A percentile compares a stretch with the other conserved stretches of the same genome.
Evolutionary conservation across 2,888 invertebrate genomes (phyloP).

Genomic region (Cheilosia pagana): DNA sequence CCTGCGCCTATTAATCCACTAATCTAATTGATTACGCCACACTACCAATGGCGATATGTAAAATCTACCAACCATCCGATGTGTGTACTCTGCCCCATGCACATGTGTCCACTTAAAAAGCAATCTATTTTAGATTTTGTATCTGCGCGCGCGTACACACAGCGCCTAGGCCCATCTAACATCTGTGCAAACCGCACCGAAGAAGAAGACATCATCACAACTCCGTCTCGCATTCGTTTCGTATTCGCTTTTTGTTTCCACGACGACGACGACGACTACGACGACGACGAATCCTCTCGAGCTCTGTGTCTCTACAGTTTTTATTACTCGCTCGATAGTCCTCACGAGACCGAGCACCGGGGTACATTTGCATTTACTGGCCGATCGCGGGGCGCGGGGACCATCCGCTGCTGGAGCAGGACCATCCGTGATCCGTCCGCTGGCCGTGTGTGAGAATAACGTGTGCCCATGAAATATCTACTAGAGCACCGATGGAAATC

Average conservation of each 20-base stretch:
- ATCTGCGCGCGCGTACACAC: conserved; percentile 52
- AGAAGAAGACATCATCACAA: conserved; percentile 72
- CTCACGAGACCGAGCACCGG: conserved; percentile 51
- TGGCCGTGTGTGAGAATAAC: conserved; percentile 60
- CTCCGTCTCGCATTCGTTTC: conserved; percentile 52
- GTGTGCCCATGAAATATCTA: conserved; percentile 75
- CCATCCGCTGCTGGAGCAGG: conserved; percentile 11
- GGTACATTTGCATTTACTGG: conserved; percentile 65
- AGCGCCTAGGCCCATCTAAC: conserved; percentile 52
- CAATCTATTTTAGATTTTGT: conserved; percentile 71
- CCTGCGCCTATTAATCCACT: conserved; percentile 70
- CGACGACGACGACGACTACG: neutral
- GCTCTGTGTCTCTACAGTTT: neutral
- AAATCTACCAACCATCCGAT: conserved; percentile 60
- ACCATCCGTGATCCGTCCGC: conserved; percentile 1
- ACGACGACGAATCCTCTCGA: conserved; percentile 2
- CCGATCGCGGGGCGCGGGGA: neutral
- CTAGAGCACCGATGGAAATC: conserved; percentile 74
- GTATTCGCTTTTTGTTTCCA: conserved; percentile 56
- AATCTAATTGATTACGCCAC: conserved; percentile 74
- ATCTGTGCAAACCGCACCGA: conserved; percentile 62
- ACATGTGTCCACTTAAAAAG: conserved; percentile 73
- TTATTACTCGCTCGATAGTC: conserved; percentile 50
- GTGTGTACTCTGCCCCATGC: conserved; percentile 62
- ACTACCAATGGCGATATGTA: conserved; percentile 71